Evolutionary conservation across 53 echinoderm and acorn worm genomes (phyloP).

Genomic region (Patiria pectinifera): DNA sequence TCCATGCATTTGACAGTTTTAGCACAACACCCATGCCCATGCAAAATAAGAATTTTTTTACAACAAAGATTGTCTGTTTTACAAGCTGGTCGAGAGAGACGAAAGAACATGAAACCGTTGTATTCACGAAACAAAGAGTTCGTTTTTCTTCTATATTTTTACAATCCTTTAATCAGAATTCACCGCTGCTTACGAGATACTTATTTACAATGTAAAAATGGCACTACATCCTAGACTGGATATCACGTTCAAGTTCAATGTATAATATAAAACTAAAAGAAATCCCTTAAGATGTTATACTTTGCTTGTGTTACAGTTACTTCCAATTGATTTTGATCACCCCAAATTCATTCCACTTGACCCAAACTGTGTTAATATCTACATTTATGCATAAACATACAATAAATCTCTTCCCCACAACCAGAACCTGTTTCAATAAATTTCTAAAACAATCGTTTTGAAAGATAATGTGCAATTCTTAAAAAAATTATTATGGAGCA

Average conservation of each 20-base stretch:
- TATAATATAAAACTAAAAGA: conserved; percentile 48
- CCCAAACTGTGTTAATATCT: not conserved
- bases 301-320: not conserved
- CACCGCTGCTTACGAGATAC: not conserved
- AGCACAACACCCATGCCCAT: conserved; percentile 69
- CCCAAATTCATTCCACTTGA: not conserved
- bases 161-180: conserved; percentile 41
- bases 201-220: conserved; percentile 53
- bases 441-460: not conserved
- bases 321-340: not conserved
- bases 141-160: conserved; percentile 10
- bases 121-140: not conserved
- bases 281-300: not conserved
- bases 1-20: conserved; percentile 41
- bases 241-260: conserved; percentile 5
- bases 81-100: conserved; percentile 41
- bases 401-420: not conserved
- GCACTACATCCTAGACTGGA: conserved; percentile 1
- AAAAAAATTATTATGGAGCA: no score
- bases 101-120: conserved; percentile 9
- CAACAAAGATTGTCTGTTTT: not conserved
- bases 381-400: not conserved
- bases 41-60: conserved; percentile 23
- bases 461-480: not conserved
- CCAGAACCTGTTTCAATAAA: not conserved